phyloP scores from a whole-genome alignment of 2,797 vertebrate species.

The Fratercula arctica region DNA sequence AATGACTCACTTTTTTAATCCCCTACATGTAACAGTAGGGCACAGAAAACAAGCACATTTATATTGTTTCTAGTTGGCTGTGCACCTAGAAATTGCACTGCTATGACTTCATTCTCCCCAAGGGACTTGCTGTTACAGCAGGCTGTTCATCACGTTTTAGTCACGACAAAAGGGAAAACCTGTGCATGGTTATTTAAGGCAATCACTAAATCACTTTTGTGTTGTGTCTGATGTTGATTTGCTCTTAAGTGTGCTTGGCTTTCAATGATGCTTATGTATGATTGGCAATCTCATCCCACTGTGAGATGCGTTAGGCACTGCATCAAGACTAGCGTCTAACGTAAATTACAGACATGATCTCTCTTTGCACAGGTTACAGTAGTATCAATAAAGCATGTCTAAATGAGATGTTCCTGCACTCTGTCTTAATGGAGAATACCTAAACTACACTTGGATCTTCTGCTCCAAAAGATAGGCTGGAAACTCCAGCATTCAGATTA shows the following conservation, averaged over 20 bases:
- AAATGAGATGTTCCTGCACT: not conserved
- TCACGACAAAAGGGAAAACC: not conserved
- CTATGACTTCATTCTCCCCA: not conserved
- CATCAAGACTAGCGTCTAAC: not conserved
- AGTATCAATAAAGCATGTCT: not conserved
- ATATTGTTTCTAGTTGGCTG: not conserved
- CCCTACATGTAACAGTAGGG: not conserved
- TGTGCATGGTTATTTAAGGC: constrained; percentile 10
- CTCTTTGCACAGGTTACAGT: not conserved
- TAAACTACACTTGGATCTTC: not conserved
- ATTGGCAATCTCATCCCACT: not conserved
- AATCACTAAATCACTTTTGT: not conserved
- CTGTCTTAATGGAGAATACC: not conserved
- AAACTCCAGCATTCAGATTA: not conserved
- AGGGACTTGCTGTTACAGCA: not conserved
- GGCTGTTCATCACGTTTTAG: constrained; percentile 2
- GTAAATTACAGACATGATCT: not conserved
- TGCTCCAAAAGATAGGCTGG: not conserved
- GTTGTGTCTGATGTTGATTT: constrained; percentile 15
- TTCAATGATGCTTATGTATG: not conserved
- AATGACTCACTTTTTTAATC: constrained; percentile 21
- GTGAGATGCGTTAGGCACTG: not conserved
- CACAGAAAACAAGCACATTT: not conserved
- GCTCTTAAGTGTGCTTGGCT: not conserved
- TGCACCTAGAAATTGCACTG: not conserved